Conservation (phyloP, 2,113 vertebrate genomes). For the Bubo blakistoni region DNA sequence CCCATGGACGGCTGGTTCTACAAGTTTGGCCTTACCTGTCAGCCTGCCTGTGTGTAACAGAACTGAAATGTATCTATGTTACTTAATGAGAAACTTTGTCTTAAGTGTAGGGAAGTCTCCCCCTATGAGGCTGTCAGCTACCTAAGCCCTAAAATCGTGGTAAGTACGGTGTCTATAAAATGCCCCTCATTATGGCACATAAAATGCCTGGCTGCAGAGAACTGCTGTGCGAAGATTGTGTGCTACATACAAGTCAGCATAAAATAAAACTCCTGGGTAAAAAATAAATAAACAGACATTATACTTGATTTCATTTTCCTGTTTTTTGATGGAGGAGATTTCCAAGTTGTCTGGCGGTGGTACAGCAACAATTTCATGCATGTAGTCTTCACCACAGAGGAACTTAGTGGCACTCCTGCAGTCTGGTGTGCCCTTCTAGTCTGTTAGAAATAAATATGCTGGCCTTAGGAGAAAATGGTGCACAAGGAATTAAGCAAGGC, state of each 20-base stretch:
- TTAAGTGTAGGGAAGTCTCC: slow-evolving; percentile 62
- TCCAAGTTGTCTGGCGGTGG: slow-evolving; percentile 13
- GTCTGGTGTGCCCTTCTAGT: background rate
- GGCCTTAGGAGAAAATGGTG: background rate
- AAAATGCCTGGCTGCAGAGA: slow-evolving; percentile 68
- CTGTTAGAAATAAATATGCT: background rate
- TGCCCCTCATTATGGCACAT: slow-evolving; percentile 64
- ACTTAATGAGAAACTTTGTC: slow-evolving; percentile 72
- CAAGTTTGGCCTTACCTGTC: slow-evolving; percentile 62
- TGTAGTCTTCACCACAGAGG: background rate
- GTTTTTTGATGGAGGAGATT: slow-evolving; percentile 4
- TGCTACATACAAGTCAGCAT: slow-evolving; percentile 50
- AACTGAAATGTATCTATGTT: slow-evolving; percentile 67
- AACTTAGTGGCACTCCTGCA: background rate
- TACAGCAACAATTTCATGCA: background rate
- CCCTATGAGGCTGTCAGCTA: slow-evolving; percentile 67
- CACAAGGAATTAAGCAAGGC: background rate
- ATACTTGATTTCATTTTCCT: slow-evolving; percentile 11
- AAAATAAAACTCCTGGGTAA: slow-evolving; percentile 66
- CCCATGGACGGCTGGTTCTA: slow-evolving; percentile 48
- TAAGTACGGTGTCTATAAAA: slow-evolving; percentile 71
- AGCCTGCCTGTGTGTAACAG: slow-evolving; percentile 27
- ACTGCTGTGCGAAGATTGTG: slow-evolving; percentile 57
- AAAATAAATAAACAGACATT: slow-evolving; percentile 50
- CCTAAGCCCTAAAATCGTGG: slow-evolving; percentile 71